Evolutionary conservation across 2,797 vertebrate genomes (phyloP).

Genomic region (Tapirus indicus): DNA sequence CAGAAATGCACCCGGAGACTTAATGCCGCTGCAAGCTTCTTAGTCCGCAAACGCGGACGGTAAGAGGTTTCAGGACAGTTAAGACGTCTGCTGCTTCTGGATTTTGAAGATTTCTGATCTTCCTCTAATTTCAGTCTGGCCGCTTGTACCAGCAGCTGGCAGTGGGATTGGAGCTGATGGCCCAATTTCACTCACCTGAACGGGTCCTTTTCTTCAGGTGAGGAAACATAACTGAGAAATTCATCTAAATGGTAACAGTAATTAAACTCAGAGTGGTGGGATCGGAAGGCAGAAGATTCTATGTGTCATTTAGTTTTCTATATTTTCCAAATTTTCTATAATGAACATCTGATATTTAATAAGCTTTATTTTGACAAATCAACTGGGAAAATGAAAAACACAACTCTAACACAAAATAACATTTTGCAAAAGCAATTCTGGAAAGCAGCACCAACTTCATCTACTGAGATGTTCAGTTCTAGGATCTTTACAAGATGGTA

Average conservation of each 20-base stretch:
- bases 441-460: neutral
- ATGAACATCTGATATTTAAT: neutral
- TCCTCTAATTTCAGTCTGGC: neutral
- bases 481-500: neutral
- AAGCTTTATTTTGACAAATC: slow-evolving; percentile 7
- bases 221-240: neutral
- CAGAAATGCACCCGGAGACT: neutral
- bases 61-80: neutral
- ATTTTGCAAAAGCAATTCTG: neutral
- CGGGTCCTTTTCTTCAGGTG: neutral
- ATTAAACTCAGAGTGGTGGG: neutral
- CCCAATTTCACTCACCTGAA: slow-evolving; percentile 6
- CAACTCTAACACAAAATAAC: neutral
- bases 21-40: neutral
- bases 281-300: neutral
- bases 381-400: neutral
- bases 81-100: accelerated
- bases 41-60: neutral
- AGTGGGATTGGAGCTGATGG: neutral
- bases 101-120: neutral
- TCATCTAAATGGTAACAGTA: neutral
- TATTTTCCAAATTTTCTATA: neutral
- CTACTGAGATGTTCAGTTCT: neutral
- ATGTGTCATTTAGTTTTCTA: neutral
- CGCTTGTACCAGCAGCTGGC: neutral